A percentile compares a stretch with the other conserved stretches of the same genome.
These are phyloP conservation scores for Tyrophagus putrescentiae DNA, from an alignment of 1,140 invertebrate species.

Conservation along the genomic window DNA sequence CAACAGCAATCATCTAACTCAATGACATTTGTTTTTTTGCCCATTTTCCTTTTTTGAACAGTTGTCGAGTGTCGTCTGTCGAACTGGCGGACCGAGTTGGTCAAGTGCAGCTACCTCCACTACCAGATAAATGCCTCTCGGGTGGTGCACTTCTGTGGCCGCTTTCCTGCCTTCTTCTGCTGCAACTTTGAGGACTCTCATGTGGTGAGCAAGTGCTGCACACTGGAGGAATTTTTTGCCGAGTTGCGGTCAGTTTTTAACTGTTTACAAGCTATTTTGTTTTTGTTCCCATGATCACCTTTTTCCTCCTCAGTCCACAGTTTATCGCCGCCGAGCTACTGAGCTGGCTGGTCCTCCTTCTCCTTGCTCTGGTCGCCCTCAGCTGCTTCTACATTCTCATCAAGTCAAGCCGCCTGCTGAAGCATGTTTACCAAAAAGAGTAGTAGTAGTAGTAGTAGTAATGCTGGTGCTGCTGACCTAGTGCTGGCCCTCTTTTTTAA, in stretches of 20 bases:
- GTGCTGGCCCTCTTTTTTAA: background rate
- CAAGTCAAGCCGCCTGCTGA: no score
- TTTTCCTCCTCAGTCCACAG: no score
- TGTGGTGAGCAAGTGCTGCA: background rate
- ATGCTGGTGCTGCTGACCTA: background rate
- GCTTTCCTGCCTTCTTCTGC: background rate
- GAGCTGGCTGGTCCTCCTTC: no score
- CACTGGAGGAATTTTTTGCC: background rate
- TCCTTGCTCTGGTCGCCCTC: no score
- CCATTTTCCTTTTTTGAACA: background rate
- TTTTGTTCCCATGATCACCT: no score
- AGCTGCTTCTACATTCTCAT: no score
- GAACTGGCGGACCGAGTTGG: background rate
- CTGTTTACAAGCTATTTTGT: no score
- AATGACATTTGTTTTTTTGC: background rate
- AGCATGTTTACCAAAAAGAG: background rate
- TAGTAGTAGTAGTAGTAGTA: background rate
- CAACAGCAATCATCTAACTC: no score
- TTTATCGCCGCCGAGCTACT: no score
- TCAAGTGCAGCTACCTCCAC: constrained; percentile 2
- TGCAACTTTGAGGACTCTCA: background rate
- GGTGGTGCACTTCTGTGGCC: background rate
- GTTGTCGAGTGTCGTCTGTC: background rate
- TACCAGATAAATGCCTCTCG: background rate
- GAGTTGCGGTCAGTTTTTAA: background rate